Base-by-base conservation (phyloP, 2,888 invertebrate species). In the Tenthredo notha region DNA sequence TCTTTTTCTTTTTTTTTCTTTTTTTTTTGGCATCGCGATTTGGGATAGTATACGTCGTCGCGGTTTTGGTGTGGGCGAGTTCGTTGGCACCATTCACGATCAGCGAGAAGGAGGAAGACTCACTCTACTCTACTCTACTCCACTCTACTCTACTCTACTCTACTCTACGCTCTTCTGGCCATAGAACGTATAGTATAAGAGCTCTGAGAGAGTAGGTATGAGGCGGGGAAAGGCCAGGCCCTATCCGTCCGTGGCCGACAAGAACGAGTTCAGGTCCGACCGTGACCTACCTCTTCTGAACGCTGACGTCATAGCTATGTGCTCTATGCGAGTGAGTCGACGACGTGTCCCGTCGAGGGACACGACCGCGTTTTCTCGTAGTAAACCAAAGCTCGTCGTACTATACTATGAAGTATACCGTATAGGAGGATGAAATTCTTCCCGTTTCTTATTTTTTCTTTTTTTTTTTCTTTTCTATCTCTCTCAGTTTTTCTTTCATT, bases 231-330 rank as follows among this genome's bases (percentile, higher is more conserved):
- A 50, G 80, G n/a, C 29, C 61, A 54, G 29, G 43, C 29, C 65
- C 83, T 70, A 70, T 83, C 65, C 70, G 70, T 83, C 83, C 83
- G 70, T 83, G 67, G 83, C 83, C 83, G 83, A 83, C 83, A 70
- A 83, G 83, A 83, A 83, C 83, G 83, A 83, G 83, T 83, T 83
- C 67, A 87, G 87, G 86, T 87, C 86, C 86, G 89, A 87, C 90
- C 90, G 85, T 89, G 90, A 91, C 90, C 90, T 89, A 90, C 87
- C 89, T 90, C 85, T 86, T 84, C 84, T 43, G 25, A 29, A 18
- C 67, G 67, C 77, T 86, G 86, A 87, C 88, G 86, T 88, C 87
- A 88, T 85, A 84, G 84, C 75, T 84, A 84, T 83, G 85, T 86
- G 84, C 85, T 80, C 80, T 85, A 85, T 84, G 84, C 65, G 83